Evolutionary conservation across 2,888 invertebrate species (phyloP).

Genomic region (Cantharis lateralis): DNA sequence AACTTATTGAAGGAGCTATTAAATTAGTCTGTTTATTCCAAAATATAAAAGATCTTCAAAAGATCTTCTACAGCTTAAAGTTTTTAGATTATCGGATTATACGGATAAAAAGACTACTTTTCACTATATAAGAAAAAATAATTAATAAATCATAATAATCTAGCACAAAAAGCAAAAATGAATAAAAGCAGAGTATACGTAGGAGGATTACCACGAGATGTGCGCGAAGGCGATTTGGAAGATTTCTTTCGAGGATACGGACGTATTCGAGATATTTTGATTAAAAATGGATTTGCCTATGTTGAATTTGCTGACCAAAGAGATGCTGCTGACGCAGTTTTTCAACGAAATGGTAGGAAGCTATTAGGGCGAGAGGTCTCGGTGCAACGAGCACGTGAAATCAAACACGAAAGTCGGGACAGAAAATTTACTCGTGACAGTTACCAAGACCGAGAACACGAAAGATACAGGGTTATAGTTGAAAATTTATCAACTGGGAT

Average conservation of each 20-base stretch:
- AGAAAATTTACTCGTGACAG: fast-evolving
- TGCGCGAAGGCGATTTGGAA: neutral
- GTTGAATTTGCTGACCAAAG: neutral
- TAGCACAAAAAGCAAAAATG: neutral
- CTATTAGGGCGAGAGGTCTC: neutral
- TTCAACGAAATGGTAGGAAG: neutral
- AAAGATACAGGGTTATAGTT: neutral
- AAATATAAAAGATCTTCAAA: too few species aligned
- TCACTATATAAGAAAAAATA: too few species aligned
- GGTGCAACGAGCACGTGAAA: neutral
- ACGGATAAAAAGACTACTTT: too few species aligned
- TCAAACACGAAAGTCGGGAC: neutral
- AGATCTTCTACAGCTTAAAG: too few species aligned
- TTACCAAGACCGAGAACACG: neutral
- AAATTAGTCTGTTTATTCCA: too few species aligned
- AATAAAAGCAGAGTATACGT: neutral
- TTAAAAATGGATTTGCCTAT: neutral
- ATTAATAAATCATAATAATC: too few species aligned
- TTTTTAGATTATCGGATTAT: too few species aligned
- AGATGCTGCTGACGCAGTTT: neutral
- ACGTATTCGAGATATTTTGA: neutral
- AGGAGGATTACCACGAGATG: neutral
- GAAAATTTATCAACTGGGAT: neutral
- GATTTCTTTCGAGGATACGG: neutral
- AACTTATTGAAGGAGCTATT: too few species aligned